These are phyloP conservation scores for Acrobasis repandana DNA, from an alignment of 2,888 invertebrate genomes.

Conservation along the genomic window DNA sequence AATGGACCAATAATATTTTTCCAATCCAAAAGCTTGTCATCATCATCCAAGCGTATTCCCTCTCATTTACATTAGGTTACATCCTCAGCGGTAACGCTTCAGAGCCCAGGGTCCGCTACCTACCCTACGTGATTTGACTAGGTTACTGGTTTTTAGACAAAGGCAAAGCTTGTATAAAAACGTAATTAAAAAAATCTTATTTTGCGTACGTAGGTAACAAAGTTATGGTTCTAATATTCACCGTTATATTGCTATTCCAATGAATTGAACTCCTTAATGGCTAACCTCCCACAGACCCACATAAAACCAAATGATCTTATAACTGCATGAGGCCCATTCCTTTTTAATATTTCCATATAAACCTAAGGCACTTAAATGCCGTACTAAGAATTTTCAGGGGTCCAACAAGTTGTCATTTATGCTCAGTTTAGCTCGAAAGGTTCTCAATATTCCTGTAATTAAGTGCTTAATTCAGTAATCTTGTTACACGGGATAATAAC, in stretches of 20 bases:
- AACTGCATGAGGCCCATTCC: constrained; percentile 17
- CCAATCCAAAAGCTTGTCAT: no score
- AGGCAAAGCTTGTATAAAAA: no score
- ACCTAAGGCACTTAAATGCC: constrained; percentile 31
- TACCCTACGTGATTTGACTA: no score
- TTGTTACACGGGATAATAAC: constrained; percentile 41
- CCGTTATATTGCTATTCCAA: background rate
- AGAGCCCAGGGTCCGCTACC: no score
- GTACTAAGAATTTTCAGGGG: constrained; percentile 31
- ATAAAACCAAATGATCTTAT: constrained; percentile 27
- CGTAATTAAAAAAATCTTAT: no score
- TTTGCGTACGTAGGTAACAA: no score
- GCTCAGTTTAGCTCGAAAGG: constrained; percentile 30
- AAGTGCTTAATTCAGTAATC: constrained; percentile 42
- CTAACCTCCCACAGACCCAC: constrained; percentile 22
- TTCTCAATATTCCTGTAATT: constrained; percentile 43
- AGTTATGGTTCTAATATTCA: background rate
- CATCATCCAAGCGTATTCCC: no score
- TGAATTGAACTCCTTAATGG: constrained; percentile 6
- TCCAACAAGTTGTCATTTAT: constrained; percentile 32
- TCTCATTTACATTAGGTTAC: no score
- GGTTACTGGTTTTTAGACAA: no score
- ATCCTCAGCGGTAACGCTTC: no score
- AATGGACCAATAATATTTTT: no score
- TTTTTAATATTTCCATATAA: constrained; percentile 35